Conservation (phyloP, 2,888 invertebrate species). For the Lasioglossum lativentre region DNA sequence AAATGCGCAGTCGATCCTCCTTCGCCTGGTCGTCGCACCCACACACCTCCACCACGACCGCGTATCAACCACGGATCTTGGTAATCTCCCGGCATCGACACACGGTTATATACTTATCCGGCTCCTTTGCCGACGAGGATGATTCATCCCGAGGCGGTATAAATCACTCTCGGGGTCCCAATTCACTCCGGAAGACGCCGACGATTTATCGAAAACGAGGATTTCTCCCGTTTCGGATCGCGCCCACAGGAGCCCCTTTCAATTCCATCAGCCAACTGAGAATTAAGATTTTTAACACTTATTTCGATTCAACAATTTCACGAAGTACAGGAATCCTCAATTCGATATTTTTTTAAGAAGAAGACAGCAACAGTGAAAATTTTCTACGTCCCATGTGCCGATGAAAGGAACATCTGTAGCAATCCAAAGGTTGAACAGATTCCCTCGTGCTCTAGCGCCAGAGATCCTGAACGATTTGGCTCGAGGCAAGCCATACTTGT, state of each 20-base stretch:
- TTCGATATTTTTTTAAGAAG: neutral
- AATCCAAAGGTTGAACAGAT: neutral
- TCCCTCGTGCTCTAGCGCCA: neutral
- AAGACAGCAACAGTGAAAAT: neutral
- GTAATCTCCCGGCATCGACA: constrained; percentile 82
- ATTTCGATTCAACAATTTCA: neutral
- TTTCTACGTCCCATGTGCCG: neutral
- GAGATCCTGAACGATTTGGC: constrained; percentile 5
- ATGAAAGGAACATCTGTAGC: constrained; percentile 8
- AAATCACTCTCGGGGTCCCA: constrained; percentile 75
- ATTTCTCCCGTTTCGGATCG: constrained; percentile 67
- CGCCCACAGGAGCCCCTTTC: constrained; percentile 19
- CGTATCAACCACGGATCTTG: constrained; percentile 79
- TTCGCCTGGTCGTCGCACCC: constrained; percentile 75
- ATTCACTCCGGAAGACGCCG: constrained; percentile 69
- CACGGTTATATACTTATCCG: constrained; percentile 73
- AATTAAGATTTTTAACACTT: neutral
- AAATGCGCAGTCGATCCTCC: constrained; percentile 71
- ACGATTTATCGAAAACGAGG: constrained; percentile 74
- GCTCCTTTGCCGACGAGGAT: constrained; percentile 77
- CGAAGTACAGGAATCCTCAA: neutral
- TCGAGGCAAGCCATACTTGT: neutral
- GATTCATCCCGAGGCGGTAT: constrained; percentile 79
- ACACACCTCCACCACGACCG: constrained; percentile 72
- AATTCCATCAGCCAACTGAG: neutral